Base-by-base conservation (phyloP, 2,888 invertebrate genomes). In the Leucoptera coffeella region DNA sequence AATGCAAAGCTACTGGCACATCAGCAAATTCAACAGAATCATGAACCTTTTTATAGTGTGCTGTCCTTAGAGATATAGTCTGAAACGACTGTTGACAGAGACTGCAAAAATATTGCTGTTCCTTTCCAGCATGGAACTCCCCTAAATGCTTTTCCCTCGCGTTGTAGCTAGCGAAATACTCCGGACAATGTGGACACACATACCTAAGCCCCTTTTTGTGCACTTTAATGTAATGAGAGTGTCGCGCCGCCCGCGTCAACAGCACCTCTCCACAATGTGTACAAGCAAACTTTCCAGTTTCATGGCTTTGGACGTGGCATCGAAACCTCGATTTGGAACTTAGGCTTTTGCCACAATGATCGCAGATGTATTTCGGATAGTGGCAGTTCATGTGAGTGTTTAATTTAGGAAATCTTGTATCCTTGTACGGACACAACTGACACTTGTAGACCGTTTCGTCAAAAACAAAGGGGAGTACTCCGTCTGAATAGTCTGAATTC, bases 381-480 rank as follows among this genome's bases (percentile, higher is more conserved):
- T 69, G 69, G 0, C 40, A 45, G 24, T 67, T 69, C 51, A 69
- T 67, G 22, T 69, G 69, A 23, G 56, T 55, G 27, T 67, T 65
- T 13, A 61, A 42, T 43, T 57, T 60, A 1, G 52, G 32, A 25
- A 67, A 67, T 10, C 42, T 55, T 0, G 37, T 27, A 27, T 55
- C 61, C 19, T 38, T 32, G 2, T 35, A 36, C 5, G 42, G 45
- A 34, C 69, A 69, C 29, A 50, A 48, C 34, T 67, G 65, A 33
- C 69, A 69, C 12, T 43, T 37, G 27, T 47, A 60, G 0, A 41
- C 45, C 14, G 47, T 40, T 4, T 50, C 27, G 12, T 29, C 45
- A 1, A 69, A 41, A 35, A 56, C 62, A 22, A 69, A 69, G 1
- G 69, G 67, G 4, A 69, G 28, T 0, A 69, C 52, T 1, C 69